Conservation (phyloP, 2,888 invertebrate species). For the Caenorhabditis uteleia region DNA sequence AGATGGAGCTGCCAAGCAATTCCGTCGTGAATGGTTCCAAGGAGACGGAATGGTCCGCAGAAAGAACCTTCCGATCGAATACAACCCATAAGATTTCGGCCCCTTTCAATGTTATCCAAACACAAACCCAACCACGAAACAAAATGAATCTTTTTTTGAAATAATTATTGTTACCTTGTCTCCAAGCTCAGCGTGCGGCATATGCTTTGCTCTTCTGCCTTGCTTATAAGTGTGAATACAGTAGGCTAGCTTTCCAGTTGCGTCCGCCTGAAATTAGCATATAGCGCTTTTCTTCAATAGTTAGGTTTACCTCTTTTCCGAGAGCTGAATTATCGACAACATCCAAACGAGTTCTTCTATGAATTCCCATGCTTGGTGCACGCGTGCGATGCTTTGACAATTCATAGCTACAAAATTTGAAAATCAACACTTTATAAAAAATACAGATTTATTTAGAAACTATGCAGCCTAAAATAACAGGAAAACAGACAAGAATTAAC, state of each 20-base stretch:
- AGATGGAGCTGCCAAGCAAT: slow-evolving; percentile 50
- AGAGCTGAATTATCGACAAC: slow-evolving; percentile 94
- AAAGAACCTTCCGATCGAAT: too few relatives aligned
- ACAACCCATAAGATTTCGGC: too few relatives aligned
- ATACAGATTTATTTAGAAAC: neutral
- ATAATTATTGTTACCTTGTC: slow-evolving; percentile 57
- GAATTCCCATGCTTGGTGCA: slow-evolving; percentile 65
- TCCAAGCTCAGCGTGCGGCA: slow-evolving; percentile 67
- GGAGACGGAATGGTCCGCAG: slow-evolving; percentile 6
- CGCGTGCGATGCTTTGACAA: slow-evolving; percentile 64
- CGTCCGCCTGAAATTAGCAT: slow-evolving; percentile 11
- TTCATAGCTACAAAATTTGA: slow-evolving; percentile 58
- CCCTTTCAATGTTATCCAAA: too few relatives aligned
- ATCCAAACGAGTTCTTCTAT: slow-evolving; percentile 55
- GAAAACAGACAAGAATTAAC: slow-evolving; percentile 32
- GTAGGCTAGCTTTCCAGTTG: slow-evolving; percentile 85
- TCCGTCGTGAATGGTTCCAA: slow-evolving; percentile 29
- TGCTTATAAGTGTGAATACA: slow-evolving; percentile 92
- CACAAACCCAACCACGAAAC: neutral
- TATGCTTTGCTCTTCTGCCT: slow-evolving; percentile 70
- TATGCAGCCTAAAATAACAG: neutral
- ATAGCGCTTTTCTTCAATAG: neutral
- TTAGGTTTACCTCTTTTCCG: slow-evolving; percentile 82
- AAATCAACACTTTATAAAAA: neutral
- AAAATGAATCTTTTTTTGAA: neutral